Percentiles rank a stretch among this genome's conserved stretches.
These are phyloP conservation scores for Odiellus spinosus DNA, from an alignment of 2,888 invertebrate species.

Conservation along the genomic window DNA sequence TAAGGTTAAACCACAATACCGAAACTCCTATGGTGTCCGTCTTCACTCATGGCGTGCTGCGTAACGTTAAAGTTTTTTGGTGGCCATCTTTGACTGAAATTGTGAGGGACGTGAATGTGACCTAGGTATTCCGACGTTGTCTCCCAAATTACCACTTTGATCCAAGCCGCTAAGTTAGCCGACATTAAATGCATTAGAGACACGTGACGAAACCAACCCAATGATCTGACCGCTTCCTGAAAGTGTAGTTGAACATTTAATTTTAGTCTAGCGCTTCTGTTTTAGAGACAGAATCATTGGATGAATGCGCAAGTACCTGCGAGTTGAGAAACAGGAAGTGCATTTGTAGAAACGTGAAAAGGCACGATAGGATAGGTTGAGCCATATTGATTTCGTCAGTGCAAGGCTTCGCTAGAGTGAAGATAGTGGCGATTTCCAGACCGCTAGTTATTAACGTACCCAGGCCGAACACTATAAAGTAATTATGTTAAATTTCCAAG, in stretches of 20 bases:
- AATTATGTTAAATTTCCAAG: neutral
- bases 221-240: conserved; percentile 26
- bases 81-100: conserved; percentile 9
- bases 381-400: conserved; percentile 35
- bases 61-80: conserved; percentile 11
- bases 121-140: conserved; percentile 39
- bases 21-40: conserved; percentile 13
- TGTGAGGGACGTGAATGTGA: conserved; percentile 8
- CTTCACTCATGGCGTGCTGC: conserved; percentile 9
- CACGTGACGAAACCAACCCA: conserved; percentile 18
- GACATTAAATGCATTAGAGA: conserved; percentile 37
- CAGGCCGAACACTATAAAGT: conserved; percentile 36
- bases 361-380: conserved; percentile 39
- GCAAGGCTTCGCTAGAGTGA: conserved; percentile 34
- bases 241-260: conserved; percentile 3
- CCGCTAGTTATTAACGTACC: conserved; percentile 40
- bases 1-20: conserved; percentile 5
- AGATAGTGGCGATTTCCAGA: conserved; percentile 39
- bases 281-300: no score
- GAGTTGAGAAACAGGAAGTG: conserved; percentile 42
- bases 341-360: conserved; percentile 42
- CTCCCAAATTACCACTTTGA: conserved; percentile 38
- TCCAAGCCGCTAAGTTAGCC: conserved; percentile 39
- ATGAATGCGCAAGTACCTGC: no score
- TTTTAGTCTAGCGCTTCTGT: no score